phyloP scores from a whole-genome alignment of 2,797 vertebrate genomes.

The Adelosebastes latens region DNA sequence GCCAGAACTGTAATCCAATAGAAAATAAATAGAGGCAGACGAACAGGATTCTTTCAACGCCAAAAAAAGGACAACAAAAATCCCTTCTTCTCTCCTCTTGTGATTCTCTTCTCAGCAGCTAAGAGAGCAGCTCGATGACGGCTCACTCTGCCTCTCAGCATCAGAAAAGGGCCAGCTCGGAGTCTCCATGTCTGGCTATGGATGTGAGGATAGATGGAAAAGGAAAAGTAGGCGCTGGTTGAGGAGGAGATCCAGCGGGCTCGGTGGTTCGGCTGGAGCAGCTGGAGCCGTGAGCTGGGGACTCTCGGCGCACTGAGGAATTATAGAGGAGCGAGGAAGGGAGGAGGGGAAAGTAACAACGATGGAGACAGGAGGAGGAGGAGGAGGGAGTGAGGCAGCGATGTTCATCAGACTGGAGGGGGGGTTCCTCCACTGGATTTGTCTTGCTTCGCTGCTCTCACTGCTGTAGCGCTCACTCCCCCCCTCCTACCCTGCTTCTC shows the following conservation, averaged over 20 bases:
- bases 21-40: slow-evolving; percentile 66
- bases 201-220: background rate
- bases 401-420: slow-evolving; percentile 85
- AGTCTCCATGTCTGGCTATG: slow-evolving; percentile 74
- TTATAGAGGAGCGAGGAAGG: slow-evolving; percentile 74
- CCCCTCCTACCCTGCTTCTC: slow-evolving; percentile 27
- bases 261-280: slow-evolving; percentile 67
- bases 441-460: slow-evolving; percentile 76
- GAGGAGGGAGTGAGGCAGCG: slow-evolving; percentile 67
- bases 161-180: slow-evolving; percentile 62
- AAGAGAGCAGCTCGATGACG: slow-evolving; percentile 57
- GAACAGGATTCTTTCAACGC: slow-evolving; percentile 70
- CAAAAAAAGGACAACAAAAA: slow-evolving; percentile 42
- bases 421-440: slow-evolving; percentile 85
- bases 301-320: slow-evolving; percentile 78
- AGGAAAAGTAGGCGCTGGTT: slow-evolving; percentile 22
- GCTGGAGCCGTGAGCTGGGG: slow-evolving; percentile 71
- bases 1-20: slow-evolving; percentile 81
- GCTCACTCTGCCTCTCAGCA: slow-evolving; percentile 63
- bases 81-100: slow-evolving; percentile 59
- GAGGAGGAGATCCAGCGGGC: slow-evolving; percentile 58
- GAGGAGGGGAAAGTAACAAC: slow-evolving; percentile 63
- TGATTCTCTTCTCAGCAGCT: slow-evolving; percentile 59
- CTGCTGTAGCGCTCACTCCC: slow-evolving; percentile 55
- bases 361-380: slow-evolving; percentile 59